Base-by-base conservation (phyloP, 1,140 invertebrate species). In the Nasonia longicornis region DNA sequence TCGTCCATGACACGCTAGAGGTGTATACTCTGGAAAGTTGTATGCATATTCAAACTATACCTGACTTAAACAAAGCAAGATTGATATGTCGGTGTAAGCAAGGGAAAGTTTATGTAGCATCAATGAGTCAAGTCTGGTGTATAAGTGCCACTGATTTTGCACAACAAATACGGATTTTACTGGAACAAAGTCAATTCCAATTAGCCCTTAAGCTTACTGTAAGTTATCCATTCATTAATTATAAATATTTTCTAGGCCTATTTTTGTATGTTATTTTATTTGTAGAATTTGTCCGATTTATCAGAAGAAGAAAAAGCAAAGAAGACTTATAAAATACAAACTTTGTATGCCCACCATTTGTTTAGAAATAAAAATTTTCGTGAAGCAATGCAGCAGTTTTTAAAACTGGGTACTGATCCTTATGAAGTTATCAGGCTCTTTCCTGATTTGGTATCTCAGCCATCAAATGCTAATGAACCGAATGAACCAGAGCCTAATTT, bases 361-460 rank as follows among this genome's bases (percentile, higher is more conserved):
- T 99, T 99, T 89, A 94, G 94, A 70, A 95, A 95, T 85, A 96
- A 96, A 86, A 93, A 96, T 82, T 99, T 97, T 89, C 92, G 95
- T 66, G 95, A 96, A 84, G 96, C 98, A 0, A 97, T 99, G 96
- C 93, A 95, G 80, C 94, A 98, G 85, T 99, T 99, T 90, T 92
- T 95, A 10, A 95, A 96, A 88, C 89, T 98, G 8, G 94, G 95
- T 76, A 98, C 96, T 64, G 97, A 99, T 92, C 97, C 97, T 0
- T 96, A 96, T 75, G 96, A 98, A 89, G 97, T 99, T 0, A 99
- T 99, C 85, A 94, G 96, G 80, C 89, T 99, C 14, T 99, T 97
- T 91, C 97, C 98, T 3, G 96, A 97, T 87, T 90, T 98, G 64
- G 92, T 98, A 79, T 95, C 96, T 1, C 94, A 95, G 78, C 92